Percentiles rank a stretch among this genome's conserved stretches.
These are phyloP conservation scores for Heliconius ethilla DNA, from an alignment of 2,888 invertebrate genomes.

Conservation along the genomic window DNA sequence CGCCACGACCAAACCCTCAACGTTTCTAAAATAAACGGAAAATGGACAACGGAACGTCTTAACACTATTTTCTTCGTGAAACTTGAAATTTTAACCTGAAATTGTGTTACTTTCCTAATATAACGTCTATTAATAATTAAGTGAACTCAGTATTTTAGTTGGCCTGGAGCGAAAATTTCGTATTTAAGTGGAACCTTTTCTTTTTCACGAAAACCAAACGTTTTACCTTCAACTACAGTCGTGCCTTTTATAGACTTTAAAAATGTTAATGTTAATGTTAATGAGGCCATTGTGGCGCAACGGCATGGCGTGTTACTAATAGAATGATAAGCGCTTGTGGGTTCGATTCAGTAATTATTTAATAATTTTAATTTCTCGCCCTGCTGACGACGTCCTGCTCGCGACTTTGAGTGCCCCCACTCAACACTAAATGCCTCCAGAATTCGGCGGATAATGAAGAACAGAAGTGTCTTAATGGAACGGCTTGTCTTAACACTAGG, in stretches of 20 bases:
- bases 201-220: constrained; percentile 32
- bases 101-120: background rate
- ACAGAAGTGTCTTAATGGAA: background rate
- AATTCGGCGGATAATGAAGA: no score
- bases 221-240: constrained; percentile 30
- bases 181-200: constrained; percentile 37
- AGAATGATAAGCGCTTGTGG: no score
- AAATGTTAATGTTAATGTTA: no score
- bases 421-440: background rate
- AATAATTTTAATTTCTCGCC: background rate
- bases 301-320: no score
- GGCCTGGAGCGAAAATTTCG: constrained; percentile 26
- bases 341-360: background rate
- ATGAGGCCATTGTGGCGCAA: no score
- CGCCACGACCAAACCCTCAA: no score
- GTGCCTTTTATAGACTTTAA: no score
- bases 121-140: constrained; percentile 36
- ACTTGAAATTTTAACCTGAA: no score
- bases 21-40: no score
- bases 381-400: background rate
- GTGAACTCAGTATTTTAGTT: constrained; percentile 28
- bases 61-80: no score
- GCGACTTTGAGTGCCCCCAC: background rate
- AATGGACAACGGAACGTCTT: no score
- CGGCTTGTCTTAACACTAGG: background rate